A percentile compares a stretch with the other conserved stretches of the same genome.
Evolutionary conservation across 2,888 invertebrate genomes (phyloP).

Genomic region (Agriopis marginaria): DNA sequence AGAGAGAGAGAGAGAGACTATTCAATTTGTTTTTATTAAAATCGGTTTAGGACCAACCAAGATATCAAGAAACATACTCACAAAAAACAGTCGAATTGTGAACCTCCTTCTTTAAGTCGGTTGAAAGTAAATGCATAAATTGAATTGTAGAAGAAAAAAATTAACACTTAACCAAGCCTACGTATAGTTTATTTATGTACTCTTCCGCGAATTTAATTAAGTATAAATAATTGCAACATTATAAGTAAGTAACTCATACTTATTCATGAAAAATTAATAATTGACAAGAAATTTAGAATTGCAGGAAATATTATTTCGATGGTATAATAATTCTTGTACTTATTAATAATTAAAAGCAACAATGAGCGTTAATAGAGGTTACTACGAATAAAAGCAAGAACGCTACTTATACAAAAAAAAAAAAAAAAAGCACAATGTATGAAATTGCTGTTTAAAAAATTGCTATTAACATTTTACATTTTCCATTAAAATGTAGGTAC

Average conservation of each 20-base stretch:
- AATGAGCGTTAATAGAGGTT: constrained; percentile 39
- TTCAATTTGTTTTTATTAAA: no score
- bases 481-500: background rate
- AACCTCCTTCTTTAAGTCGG: no score
- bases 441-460: constrained; percentile 37
- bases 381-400: constrained; percentile 37
- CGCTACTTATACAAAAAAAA: constrained; percentile 35
- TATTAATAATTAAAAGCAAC: constrained; percentile 40
- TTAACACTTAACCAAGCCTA: no score
- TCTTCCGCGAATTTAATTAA: background rate
- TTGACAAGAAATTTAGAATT: constrained; percentile 16
- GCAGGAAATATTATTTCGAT: constrained; percentile 29
- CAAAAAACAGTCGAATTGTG: no score
- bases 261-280: constrained; percentile 11
- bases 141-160: background rate
- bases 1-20: no score
- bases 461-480: constrained; percentile 21
- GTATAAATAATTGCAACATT: background rate
- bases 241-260: constrained; percentile 1
- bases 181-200: background rate
- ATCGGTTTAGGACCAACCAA: no score
- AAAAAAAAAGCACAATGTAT: constrained; percentile 32
- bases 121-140: no score
- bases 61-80: no score
- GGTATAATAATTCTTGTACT: constrained; percentile 29